Base-by-base conservation (phyloP, 2,113 vertebrate genomes). In the Stictonetta naevosa region DNA sequence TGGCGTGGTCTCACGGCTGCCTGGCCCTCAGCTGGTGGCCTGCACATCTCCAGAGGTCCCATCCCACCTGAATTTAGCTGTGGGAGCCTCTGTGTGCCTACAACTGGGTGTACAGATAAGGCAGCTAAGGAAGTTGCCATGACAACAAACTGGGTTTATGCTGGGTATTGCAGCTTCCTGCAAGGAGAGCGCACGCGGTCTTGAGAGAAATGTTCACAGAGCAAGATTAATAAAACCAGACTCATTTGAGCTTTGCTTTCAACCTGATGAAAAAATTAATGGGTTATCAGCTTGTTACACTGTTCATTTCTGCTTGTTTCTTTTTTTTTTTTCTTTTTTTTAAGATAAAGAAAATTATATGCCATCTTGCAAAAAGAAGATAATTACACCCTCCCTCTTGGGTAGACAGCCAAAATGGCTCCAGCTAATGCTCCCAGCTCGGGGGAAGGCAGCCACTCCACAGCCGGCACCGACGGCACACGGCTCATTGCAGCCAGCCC, bases 71-170 rank as follows among this genome's bases (percentile, higher is more conserved):
- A 67, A 23, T 88, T 66, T 74, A 84, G 20, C 72, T 34, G 1
- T 34, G 46, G 50, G 50, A 81, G 72, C 38, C 48, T 50, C 15
- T 0, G 1, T 80, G 67, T 15, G 40, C 72, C 59, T 62, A n/a
- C 3, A 2, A 52, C 71, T 46, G 83, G 42, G 36, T n/a, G 50
- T 21, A 55, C 25, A 77, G 60, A 59, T 53, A 59, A 92, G 15
- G 59, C 52, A 93, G 29, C 56, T 60, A 44, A 73, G 84, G 73
- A 78, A 78, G 84, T 89, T 84, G 53, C 91, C 92, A 92, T 89
- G 92, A 75, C 95, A 95, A 95, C 86, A 88, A 90, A 84, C 77
- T 60, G 86, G 46, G 26, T 81, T 95, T 93, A 21, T 88, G 76
- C 83, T 77, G 64, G 23, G 33, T 81, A 26, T 71, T 74, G 42